A percentile compares a stretch with the other conserved stretches of the same genome.
Conservation (phyloP, 2,888 invertebrate species). For the Myopa tessellatipennis region DNA sequence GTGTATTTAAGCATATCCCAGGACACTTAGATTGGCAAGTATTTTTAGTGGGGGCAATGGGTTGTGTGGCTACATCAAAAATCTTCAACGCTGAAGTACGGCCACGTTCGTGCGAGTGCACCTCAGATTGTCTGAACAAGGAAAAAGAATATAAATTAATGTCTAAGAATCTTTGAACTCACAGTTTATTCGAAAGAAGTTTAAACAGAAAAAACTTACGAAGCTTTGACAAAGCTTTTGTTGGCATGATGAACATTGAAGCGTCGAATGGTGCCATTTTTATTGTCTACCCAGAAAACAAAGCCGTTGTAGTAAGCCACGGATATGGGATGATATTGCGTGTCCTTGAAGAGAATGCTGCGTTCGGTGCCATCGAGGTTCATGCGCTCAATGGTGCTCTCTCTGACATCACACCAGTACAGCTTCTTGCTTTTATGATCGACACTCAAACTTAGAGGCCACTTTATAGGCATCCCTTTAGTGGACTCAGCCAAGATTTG, state of each 20-base stretch:
- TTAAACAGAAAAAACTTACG: constrained; percentile 31
- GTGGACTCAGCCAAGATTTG: constrained; percentile 73
- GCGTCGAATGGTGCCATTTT: constrained; percentile 72
- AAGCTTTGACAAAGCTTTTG: constrained; percentile 45
- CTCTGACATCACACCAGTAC: constrained; percentile 80
- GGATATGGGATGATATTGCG: constrained; percentile 76
- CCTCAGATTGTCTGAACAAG: constrained; percentile 13
- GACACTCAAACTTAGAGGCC: constrained; percentile 83
- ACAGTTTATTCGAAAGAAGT: neutral
- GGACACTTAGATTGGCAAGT: constrained; percentile 70
- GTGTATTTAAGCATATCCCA: constrained; percentile 78
- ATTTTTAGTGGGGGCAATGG: constrained; percentile 52
- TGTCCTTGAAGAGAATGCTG: constrained; percentile 69
- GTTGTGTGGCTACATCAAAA: constrained; percentile 72
- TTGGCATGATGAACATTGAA: constrained; percentile 66
- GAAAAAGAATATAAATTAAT: neutral
- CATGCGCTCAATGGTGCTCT: constrained; percentile 77
- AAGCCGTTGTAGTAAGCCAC: constrained; percentile 74
- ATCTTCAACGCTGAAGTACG: constrained; percentile 77
- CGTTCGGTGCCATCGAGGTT: constrained; percentile 71
- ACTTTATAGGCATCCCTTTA: constrained; percentile 71
- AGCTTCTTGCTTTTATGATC: constrained; percentile 71
- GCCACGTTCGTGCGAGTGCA: constrained; percentile 70
- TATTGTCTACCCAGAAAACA: constrained; percentile 79
- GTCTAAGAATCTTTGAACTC: neutral